phyloP scores from a whole-genome alignment of 2,888 invertebrate genomes.

The Apamea monoglypha region DNA sequence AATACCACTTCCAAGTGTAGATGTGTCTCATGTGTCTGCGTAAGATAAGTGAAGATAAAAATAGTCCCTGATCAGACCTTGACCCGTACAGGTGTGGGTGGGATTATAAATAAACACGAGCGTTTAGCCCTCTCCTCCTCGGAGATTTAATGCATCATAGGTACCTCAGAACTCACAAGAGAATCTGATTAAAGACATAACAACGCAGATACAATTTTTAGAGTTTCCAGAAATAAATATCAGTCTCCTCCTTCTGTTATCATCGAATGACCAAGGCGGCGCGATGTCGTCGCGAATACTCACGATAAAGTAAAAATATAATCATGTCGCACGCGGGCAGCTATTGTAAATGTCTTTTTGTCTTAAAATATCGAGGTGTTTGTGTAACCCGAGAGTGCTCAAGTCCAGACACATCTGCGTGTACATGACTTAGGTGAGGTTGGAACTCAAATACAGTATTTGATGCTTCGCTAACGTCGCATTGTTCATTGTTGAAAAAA shows the following conservation, averaged over 20 bases:
- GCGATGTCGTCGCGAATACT: not conserved
- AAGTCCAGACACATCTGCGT: not conserved
- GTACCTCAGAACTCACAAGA: not conserved
- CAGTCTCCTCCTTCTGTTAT: not conserved
- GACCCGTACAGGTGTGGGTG: not conserved
- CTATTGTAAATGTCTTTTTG: not conserved
- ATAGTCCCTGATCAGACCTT: constrained; percentile 18
- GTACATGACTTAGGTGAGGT: not conserved
- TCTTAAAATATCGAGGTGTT: constrained; percentile 1
- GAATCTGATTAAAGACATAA: not conserved
- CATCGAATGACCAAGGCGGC: not conserved
- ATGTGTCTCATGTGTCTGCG: not conserved
- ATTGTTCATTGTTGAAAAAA: constrained; percentile 12
- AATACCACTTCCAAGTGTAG: not conserved
- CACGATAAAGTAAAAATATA: constrained; percentile 4
- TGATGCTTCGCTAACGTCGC: not conserved
- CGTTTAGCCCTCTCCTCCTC: not conserved
- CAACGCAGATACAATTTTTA: constrained; percentile 4
- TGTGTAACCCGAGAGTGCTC: not conserved
- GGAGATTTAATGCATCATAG: not conserved
- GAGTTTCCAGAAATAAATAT: too few relatives aligned
- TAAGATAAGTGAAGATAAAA: constrained; percentile 15
- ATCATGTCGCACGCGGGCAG: not conserved
- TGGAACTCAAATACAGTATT: not conserved
- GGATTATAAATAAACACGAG: not conserved